Evolutionary conservation across 2,888 invertebrate genomes (phyloP), one percentile per base, ranked within the genome.

Genomic region (Drosophila pullipes): DNA sequence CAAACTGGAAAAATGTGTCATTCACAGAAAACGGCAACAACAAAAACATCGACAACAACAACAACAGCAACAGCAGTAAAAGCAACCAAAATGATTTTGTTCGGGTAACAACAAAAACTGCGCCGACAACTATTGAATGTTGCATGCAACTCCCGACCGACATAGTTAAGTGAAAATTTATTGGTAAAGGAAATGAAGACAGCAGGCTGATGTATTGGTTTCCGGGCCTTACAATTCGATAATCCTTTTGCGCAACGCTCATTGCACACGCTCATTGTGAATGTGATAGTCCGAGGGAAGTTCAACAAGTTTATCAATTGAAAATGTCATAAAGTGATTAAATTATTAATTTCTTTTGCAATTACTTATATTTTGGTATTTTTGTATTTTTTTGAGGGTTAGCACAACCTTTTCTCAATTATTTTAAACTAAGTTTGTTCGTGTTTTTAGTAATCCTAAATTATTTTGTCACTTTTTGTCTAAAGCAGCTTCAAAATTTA

Each of bases 121-220:
- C 57, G 25, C 16, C 60, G 28, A 33, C 55, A 25, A 37, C 55
- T 69, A 67, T 68, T 70, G 61, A 63, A 80, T 81, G 75, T 79
- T 78, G 75, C 78, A 78, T 80, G 74, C 76, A 60, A 67, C 65
- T 37, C 61, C 58, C 81, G 74, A 77, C 79, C 81, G 83, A 85
- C 86, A 88, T 85, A 83, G 86, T 83, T 83, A 84, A 83, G 84
- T 84, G 87, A 78, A 85, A 87, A 88, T 85, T 85, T 89, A 88
- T 85, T 87, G 82, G 63, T 39, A 81, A 79, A 87, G 87, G 89
- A 88, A 88, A 83, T 82, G 83, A 74, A 85, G 76, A 83, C 85
- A 85, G 49, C 69, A 44, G 66, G 52, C 77, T 82, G 83, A 84
- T 83, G 86, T 82, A 86, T 84, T 79, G 86, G 77, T 86, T 87